These are phyloP conservation scores for Argyrosomus regius DNA, from an alignment of 2,797 vertebrate species.

Conservation along the genomic window DNA sequence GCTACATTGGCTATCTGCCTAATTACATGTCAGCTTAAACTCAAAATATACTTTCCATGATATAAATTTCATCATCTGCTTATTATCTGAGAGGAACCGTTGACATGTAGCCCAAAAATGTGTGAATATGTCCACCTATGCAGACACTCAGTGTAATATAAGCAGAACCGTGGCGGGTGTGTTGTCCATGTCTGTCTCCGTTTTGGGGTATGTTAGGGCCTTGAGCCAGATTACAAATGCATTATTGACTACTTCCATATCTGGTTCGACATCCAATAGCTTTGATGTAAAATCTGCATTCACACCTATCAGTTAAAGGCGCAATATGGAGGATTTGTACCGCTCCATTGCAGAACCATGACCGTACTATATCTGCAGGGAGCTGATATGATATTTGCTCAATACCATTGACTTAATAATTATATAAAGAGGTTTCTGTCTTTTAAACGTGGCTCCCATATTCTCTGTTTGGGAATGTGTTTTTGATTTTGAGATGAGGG, in stretches of 20 bases:
- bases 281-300: background rate
- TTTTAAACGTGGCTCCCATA: background rate
- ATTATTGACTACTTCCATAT: background rate
- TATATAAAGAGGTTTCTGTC: background rate
- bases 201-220: background rate
- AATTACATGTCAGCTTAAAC: background rate
- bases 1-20: background rate
- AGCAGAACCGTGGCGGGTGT: background rate
- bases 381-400: background rate
- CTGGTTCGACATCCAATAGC: background rate
- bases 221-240: slow-evolving; percentile 4
- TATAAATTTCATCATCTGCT: background rate
- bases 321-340: background rate
- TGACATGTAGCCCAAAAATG: no score
- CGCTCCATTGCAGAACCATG: background rate
- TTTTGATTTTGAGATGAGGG: background rate
- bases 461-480: background rate
- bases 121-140: background rate
- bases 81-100: no score
- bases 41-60: background rate
- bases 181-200: background rate
- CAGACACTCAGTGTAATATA: background rate
- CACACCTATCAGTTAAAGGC: slow-evolving; percentile 4
- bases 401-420: background rate
- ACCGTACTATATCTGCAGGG: background rate